Evolutionary conservation across 2,113 vertebrate genomes (phyloP), one percentile per base, ranked within the genome.

Genomic region (Otolemur garnettii): DNA sequence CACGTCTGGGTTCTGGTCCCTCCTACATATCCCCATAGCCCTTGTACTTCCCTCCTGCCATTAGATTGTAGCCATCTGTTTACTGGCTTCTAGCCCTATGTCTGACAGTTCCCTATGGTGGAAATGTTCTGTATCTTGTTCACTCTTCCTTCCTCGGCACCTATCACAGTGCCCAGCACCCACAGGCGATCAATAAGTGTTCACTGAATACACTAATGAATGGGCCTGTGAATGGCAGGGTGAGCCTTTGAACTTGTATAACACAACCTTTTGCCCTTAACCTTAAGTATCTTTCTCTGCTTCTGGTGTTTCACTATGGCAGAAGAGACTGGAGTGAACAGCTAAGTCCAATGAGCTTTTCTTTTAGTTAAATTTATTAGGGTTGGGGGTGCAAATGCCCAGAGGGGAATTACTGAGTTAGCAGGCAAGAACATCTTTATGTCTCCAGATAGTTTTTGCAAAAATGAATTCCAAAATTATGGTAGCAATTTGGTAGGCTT

Each of bases 401-500:
- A 68, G 64, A 50, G 3, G 22, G 1, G 69, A 71, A n/a, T 14
- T 30, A 71, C 57, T n/a, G 62, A 38, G 7, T 53, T 14, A 59
- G 28, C 78, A 5, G 55, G 10, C 68, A 75, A 35, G 57, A 42
- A 15, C 1, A 12, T 45, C 62, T 60, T 77, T 24, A 45, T 2
- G 85, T 74, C 33, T 78, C 62, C 85, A 45, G 87, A 60, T 30
- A 71, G 4, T 1, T 57, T 79, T 93, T 95, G 81, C 53, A 93
- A 79, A 87, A 87, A 74, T 30, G 42, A 93, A 78, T 69, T 83
- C 94, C 42, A 72, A 95, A 95, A 90, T 81, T 14, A 89, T 21
- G 50, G 83, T 74, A 60, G 87, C 90, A 89, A 53, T 33, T 55
- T 87, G 89, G 80, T 91, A 93, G 15, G 15, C 64, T 68, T 72